A percentile compares a stretch with the other conserved stretches of the same genome.
phyloP scores from a whole-genome alignment of 2,797 vertebrate species.

The Podarcis siculus region DNA sequence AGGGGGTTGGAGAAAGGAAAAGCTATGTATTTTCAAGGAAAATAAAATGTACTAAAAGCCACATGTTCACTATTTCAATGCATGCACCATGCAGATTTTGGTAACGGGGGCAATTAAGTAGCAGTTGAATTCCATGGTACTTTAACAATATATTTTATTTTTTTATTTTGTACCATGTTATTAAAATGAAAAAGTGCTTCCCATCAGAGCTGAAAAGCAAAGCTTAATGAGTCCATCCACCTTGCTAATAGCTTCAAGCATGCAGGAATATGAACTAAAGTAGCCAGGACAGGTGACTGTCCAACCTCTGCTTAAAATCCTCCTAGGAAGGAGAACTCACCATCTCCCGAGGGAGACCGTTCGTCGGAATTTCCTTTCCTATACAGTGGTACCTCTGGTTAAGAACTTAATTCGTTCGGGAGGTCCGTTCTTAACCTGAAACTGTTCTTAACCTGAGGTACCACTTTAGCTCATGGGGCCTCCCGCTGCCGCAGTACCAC shows the following conservation, averaged over 20 bases:
- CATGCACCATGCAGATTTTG: conserved; percentile 27
- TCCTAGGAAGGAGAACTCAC: too few relatives aligned
- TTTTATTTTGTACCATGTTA: conserved; percentile 55
- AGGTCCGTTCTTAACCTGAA: too few relatives aligned
- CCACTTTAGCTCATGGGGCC: too few relatives aligned
- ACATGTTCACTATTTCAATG: conserved; percentile 33
- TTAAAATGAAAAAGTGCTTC: conserved; percentile 40
- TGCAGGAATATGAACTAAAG: too few relatives aligned
- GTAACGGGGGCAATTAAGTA: conserved; percentile 18
- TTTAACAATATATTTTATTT: conserved; percentile 42
- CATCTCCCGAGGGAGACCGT: too few relatives aligned
- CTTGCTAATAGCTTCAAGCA: conserved; percentile 22
- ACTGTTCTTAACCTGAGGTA: too few relatives aligned
- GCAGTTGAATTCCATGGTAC: conserved; percentile 26
- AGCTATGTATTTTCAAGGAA: not conserved
- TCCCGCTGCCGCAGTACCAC: too few relatives aligned
- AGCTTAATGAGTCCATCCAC: conserved; percentile 37
- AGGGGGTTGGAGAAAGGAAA: not conserved
- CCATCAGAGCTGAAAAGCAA: conserved; percentile 22
- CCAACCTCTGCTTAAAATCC: not conserved
- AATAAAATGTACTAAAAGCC: conserved; percentile 5
- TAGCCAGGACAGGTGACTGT: too few relatives aligned
- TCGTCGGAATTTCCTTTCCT: too few relatives aligned
- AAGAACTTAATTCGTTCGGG: too few relatives aligned
- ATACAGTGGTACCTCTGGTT: too few relatives aligned